phyloP scores from a whole-genome alignment of 2,113 vertebrate species.

The Bubalus kerabau region DNA sequence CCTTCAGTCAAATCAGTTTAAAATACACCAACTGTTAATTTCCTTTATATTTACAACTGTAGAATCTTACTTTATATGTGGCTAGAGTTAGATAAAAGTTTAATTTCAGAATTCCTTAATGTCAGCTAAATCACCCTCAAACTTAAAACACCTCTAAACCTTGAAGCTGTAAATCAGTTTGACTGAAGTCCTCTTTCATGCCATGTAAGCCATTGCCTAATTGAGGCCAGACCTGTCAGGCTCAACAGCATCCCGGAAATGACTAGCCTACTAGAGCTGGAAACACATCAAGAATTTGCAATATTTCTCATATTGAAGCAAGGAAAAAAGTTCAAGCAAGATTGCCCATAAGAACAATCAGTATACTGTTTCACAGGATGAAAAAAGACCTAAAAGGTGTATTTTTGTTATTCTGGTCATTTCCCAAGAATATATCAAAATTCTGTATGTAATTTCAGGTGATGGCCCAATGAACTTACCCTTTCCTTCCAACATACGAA shows the following conservation, averaged over 20 bases:
- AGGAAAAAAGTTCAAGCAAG: conserved; percentile 8
- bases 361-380: not conserved
- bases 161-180: conserved; percentile 13
- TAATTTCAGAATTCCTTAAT: conserved; percentile 58
- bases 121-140: conserved; percentile 44
- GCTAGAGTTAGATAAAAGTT: conserved; percentile 9
- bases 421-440: conserved; percentile 17
- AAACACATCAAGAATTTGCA: conserved; percentile 72
- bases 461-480: not conserved
- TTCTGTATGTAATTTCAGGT: not conserved
- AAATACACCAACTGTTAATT: conserved; percentile 35
- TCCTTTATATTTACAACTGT: conserved; percentile 33
- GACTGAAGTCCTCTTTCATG: conserved; percentile 54
- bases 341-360: conserved; percentile 46
- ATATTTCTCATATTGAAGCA: conserved; percentile 63
- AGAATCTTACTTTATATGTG: not conserved
- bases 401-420: conserved; percentile 12
- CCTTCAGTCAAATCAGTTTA: conserved; percentile 11
- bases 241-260: conserved; percentile 67
- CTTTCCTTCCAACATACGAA: not conserved
- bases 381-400: not conserved
- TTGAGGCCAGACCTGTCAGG: conserved; percentile 71
- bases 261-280: conserved; percentile 58
- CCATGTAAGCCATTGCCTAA: conserved; percentile 52
- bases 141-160: conserved; percentile 57